phyloP scores from a whole-genome alignment of 2,113 vertebrate genomes.

The Enhydra lutris region DNA sequence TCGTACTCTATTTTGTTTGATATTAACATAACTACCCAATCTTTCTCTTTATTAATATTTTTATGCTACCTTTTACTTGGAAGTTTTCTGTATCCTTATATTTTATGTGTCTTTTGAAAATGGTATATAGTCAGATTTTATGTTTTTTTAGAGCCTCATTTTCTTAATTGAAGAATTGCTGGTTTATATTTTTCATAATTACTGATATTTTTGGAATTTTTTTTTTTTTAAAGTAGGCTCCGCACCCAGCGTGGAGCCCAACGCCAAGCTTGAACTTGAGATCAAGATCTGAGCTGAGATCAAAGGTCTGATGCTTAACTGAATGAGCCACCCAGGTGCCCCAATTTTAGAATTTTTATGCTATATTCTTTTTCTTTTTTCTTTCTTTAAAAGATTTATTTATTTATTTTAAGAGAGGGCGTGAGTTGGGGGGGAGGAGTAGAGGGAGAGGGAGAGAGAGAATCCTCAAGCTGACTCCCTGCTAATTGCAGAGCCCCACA shows the following conservation, averaged over 20 bases:
- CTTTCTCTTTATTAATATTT: not conserved
- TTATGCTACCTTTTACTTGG: not conserved
- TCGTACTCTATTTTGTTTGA: not conserved
- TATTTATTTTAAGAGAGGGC: not conserved
- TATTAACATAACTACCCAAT: not conserved
- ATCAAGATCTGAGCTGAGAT: not conserved
- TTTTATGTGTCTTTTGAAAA: not conserved
- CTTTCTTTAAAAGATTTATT: not conserved
- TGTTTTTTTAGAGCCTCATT: not conserved
- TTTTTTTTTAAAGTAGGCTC: not conserved
- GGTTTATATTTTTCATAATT: not conserved
- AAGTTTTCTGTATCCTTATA: not conserved
- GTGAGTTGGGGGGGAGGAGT: not conserved
- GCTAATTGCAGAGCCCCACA: not conserved
- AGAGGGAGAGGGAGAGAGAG: not conserved
- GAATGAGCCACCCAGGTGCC: not conserved
- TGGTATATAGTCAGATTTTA: not conserved
- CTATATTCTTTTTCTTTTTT: not conserved
- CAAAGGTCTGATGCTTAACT: not conserved
- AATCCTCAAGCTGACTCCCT: not conserved
- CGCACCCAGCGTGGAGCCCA: not conserved
- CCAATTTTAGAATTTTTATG: not conserved
- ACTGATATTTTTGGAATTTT: not conserved
- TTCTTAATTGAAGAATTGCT: not conserved
- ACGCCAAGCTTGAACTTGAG: not conserved